Conservation (phyloP, 2,888 invertebrate genomes). For the Dasypolia templi region DNA sequence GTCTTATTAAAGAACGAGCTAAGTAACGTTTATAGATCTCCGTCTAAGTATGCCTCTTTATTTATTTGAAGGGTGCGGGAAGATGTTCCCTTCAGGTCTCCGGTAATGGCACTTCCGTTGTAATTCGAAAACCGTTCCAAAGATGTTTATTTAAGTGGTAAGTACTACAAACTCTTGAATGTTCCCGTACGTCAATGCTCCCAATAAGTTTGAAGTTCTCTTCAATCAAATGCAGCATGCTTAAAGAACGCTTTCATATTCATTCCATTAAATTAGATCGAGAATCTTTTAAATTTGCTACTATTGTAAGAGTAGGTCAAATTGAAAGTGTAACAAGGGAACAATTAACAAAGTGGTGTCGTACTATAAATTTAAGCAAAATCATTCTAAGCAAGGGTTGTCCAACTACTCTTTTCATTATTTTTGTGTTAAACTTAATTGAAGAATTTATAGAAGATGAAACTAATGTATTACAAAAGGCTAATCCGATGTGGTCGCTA, state of each 20-base stretch:
- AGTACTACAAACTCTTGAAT: conserved; percentile 42
- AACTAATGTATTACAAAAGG: not conserved
- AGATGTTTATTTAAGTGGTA: conserved; percentile 66
- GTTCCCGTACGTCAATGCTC: conserved; percentile 35
- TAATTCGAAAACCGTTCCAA: conserved; percentile 67
- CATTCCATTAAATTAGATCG: conserved; percentile 38
- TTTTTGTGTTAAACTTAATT: not conserved
- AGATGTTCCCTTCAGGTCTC: conserved; percentile 78
- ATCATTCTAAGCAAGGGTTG: not conserved
- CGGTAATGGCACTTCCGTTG: conserved; percentile 76
- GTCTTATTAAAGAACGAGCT: not conserved
- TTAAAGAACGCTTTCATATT: conserved; percentile 36
- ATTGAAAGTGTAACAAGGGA: conserved; percentile 60
- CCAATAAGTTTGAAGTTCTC: conserved; percentile 44
- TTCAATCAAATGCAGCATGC: conserved; percentile 43
- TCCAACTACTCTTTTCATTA: conserved; percentile 12
- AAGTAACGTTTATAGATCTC: conserved; percentile 11
- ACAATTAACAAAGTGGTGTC: conserved; percentile 54
- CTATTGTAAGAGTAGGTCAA: conserved; percentile 68
- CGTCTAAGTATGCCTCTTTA: conserved; percentile 78
- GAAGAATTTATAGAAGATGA: not conserved
- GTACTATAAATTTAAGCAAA: conserved; percentile 33
- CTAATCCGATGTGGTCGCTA: too few relatives aligned
- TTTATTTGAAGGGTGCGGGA: conserved; percentile 84
- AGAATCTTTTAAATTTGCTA: conserved; percentile 47